Base-by-base conservation (phyloP, 1,140 invertebrate genomes). In the Formica selysi region DNA sequence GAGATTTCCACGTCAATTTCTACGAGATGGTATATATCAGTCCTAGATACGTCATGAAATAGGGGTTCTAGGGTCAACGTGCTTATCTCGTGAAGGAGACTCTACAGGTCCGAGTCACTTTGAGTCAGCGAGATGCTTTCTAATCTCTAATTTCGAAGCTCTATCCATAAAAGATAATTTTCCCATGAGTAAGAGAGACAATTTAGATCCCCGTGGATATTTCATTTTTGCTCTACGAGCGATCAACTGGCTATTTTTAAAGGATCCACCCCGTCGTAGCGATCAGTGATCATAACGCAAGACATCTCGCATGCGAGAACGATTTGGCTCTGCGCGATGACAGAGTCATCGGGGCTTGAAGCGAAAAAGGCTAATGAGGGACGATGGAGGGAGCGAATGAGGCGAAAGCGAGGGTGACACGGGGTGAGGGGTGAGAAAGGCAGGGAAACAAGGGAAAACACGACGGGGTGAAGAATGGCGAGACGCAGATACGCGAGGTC, bases 371-470 rank as follows among this genome's bases (percentile, higher is more conserved):
- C 41, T 85, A 87, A 86, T 73, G 67, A 89, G 22, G 62, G n/a
- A 36, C 26, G 51, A 86, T 11, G 59, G 54, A 22, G 78, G 59
- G 29, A 26, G 62, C 51, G 41, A 70, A 7, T 6, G 59, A 65
- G 57, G 71, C 57, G 62, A 41, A 76, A 26, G 85, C 74, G 8
- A 13, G 11, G 44, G 44, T 8, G 13, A 48, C 16, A 10, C 19
- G 68, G 26, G 13, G 16, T 65, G 79, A 78, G 59, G 6, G 67
- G 5, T 16, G 70, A 1, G 68, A 13, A 84, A 78, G 70, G 67
- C 44, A 71, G 68, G 26, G 85, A 76, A 76, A 87, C 79, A 89
- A 86, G 86, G 59, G 44, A 76, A 88, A 22, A 89, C 64, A 90
- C 83, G 70, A 90, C 76, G 86, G 88, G 87, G 78, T 59, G 65